A percentile compares a stretch with the other conserved stretches of the same genome.
These are phyloP conservation scores for Gouania willdenowi DNA, from an alignment of 2,797 vertebrate species.

Conservation along the genomic window DNA sequence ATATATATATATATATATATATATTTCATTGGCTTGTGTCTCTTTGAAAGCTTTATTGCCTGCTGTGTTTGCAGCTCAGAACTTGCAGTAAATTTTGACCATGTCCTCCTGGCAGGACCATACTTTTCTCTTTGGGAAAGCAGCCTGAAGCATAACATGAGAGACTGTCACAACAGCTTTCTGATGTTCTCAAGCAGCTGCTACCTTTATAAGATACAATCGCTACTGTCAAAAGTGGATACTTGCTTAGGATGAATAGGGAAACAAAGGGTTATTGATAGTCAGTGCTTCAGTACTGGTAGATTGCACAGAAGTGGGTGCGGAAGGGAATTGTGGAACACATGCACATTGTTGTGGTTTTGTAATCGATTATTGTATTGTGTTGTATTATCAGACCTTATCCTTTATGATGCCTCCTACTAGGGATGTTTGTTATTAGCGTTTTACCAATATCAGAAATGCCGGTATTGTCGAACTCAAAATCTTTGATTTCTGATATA, in stretches of 20 bases:
- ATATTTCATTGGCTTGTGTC: constrained; percentile 32
- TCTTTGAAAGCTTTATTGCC: constrained; percentile 45
- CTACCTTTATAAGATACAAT: constrained; percentile 26
- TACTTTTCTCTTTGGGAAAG: constrained; percentile 12
- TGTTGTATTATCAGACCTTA: too few species aligned
- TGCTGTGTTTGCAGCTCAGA: constrained; percentile 32
- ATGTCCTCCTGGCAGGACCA: constrained; percentile 24
- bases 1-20: too few species aligned
- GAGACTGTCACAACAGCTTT: constrained; percentile 37
- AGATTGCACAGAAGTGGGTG: constrained; percentile 34
- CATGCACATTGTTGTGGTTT: constrained; percentile 51
- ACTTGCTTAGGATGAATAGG: constrained; percentile 48
- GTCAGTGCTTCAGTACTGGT: constrained; percentile 37
- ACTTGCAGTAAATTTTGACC: constrained; percentile 32
- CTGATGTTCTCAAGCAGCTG: constrained; percentile 22
- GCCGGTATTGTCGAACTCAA: too few species aligned
- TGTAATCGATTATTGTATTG: too few species aligned
- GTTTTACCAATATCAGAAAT: too few species aligned
- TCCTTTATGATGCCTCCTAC: constrained; percentile 21
- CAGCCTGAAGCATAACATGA: constrained; percentile 21
- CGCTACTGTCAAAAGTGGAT: constrained; percentile 36
- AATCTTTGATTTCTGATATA: too few species aligned
- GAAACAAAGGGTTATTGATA: constrained; percentile 35
- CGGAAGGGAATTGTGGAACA: constrained; percentile 18
- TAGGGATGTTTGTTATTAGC: too few species aligned